A percentile compares a stretch with the other conserved stretches of the same genome.
Conservation (phyloP, 1,140 invertebrate genomes). For the Euwallacea similis region DNA sequence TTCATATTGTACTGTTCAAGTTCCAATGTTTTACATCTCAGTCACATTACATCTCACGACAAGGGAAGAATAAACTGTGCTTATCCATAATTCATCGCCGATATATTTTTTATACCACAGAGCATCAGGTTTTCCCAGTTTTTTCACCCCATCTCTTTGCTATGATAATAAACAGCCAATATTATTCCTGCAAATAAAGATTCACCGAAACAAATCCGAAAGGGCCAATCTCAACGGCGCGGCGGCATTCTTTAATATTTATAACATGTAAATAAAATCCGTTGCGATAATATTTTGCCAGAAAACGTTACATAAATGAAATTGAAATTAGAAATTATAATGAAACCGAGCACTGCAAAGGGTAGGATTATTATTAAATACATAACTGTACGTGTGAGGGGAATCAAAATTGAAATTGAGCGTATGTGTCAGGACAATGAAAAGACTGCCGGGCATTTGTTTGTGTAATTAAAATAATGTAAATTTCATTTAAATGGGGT, state of each 20-base stretch:
- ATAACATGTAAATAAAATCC: conserved; percentile 7
- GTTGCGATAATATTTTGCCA: not conserved
- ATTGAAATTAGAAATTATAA: conserved; percentile 6
- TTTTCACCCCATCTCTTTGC: not conserved
- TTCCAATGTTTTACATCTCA: too few relatives aligned
- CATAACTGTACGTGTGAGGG: not conserved
- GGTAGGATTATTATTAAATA: conserved; percentile 3
- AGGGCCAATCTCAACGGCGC: not conserved
- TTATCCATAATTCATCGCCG: not conserved
- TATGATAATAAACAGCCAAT: conserved; percentile 1
- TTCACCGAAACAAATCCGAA: conserved; percentile 1
- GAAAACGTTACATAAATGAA: not conserved
- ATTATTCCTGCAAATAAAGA: conserved; percentile 1
- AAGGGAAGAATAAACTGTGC: not conserved
- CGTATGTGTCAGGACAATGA: too few relatives aligned
- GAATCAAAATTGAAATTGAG: too few relatives aligned
- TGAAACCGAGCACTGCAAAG: not conserved
- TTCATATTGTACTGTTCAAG: too few relatives aligned
- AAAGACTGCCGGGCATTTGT: not conserved
- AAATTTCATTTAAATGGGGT: too few relatives aligned
- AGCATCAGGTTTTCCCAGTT: not conserved
- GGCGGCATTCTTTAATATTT: not conserved
- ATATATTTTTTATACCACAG: not conserved
- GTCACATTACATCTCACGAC: too few relatives aligned
- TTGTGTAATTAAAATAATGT: not conserved